Conservation (phyloP, 1,140 invertebrate species). For the Cataglyphis hispanica region DNA sequence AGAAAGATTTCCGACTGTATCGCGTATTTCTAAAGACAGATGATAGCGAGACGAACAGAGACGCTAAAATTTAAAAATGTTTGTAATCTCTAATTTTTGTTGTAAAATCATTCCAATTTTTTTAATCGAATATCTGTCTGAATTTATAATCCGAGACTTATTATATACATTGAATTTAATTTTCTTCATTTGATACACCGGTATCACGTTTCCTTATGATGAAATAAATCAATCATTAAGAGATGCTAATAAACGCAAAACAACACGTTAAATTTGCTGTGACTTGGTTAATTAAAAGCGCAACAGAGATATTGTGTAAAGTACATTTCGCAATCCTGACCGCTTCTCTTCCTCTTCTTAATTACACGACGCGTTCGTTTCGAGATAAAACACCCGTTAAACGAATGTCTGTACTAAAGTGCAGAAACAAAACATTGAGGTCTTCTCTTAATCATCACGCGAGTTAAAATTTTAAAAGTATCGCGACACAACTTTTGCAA, state of each 20-base stretch:
- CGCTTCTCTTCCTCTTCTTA: constrained; percentile 28
- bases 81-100: background rate
- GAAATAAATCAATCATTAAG: background rate
- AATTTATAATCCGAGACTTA: background rate
- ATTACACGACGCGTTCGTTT: constrained; percentile 36
- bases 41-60: background rate
- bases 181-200: background rate
- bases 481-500: background rate
- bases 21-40: background rate
- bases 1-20: background rate
- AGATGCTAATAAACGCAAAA: constrained; percentile 20
- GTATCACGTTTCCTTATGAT: background rate
- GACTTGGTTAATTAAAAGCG: constrained; percentile 48
- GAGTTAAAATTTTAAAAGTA: background rate
- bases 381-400: constrained; percentile 42
- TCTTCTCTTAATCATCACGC: constrained; percentile 12
- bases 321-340: constrained; percentile 27
- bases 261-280: constrained; percentile 17
- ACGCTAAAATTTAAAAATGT: background rate
- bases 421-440: constrained; percentile 22
- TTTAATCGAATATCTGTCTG: background rate
- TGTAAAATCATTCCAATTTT: background rate
- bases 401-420: constrained; percentile 15
- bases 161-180: no score
- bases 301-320: constrained; percentile 45